These are phyloP conservation scores for Bryconaethiops microstoma DNA, from an alignment of 2,797 vertebrate genomes.

Conservation along the genomic window DNA sequence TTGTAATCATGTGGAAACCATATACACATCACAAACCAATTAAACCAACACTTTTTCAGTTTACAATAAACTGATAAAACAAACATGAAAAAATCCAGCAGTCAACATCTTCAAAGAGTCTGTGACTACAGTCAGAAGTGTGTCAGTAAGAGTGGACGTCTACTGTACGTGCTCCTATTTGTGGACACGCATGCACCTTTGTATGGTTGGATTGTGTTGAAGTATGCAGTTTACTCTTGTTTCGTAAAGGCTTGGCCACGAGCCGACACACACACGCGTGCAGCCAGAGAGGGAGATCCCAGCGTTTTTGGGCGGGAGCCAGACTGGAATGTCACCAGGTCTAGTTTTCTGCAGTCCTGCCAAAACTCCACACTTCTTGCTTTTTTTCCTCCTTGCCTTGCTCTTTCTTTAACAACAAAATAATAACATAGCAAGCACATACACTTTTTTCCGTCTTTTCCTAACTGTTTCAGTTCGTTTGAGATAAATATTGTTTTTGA, in stretches of 20 bases:
- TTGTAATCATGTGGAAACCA: background rate
- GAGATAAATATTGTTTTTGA: background rate
- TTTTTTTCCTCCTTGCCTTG: constrained; percentile 26
- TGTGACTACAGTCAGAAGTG: background rate
- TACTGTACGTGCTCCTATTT: constrained; percentile 20
- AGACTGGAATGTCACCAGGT: constrained; percentile 68
- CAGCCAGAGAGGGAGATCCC: constrained; percentile 71
- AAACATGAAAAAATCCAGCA: background rate
- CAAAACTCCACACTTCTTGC: constrained; percentile 58
- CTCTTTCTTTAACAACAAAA: constrained; percentile 40
- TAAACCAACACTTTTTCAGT: no score
- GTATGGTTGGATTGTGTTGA: constrained; percentile 52
- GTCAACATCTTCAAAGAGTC: background rate
- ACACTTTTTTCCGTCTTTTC: constrained; percentile 24
- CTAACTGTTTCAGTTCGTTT: constrained; percentile 5
- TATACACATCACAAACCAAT: background rate
- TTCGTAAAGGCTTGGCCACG: constrained; percentile 68
- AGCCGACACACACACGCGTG: constrained; percentile 54
- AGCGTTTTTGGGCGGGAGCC: constrained; percentile 66
- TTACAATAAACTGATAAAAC: background rate
- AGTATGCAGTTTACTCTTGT: constrained; percentile 60
- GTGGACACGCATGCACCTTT: constrained; percentile 36
- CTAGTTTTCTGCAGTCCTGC: constrained; percentile 62
- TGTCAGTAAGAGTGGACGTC: background rate
- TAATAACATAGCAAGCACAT: constrained; percentile 18